Percentiles rank a stretch among this genome's conserved stretches.
phyloP scores from a whole-genome alignment of 2,888 invertebrate species.

The Hyalella azteca region DNA sequence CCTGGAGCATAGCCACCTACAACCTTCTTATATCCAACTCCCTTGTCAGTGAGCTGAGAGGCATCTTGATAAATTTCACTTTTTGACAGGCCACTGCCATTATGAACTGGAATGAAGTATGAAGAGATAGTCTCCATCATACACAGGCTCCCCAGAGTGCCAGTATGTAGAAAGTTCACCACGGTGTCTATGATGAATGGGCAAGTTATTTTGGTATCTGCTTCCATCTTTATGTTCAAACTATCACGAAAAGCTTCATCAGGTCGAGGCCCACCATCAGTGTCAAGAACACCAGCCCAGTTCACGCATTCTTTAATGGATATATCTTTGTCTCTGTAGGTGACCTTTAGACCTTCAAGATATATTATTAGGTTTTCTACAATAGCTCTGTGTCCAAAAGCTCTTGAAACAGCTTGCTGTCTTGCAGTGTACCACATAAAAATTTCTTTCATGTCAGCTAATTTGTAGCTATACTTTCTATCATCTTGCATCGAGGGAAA shows the following conservation, averaged over 20 bases:
- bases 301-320: background rate
- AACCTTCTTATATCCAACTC: constrained; percentile 16
- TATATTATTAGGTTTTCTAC: constrained; percentile 26
- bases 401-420: constrained; percentile 8
- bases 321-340: constrained; percentile 37
- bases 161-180: background rate
- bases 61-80: constrained; percentile 4
- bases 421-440: constrained; percentile 7
- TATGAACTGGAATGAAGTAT: constrained; percentile 20
- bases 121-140: constrained; percentile 29
- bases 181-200: background rate
- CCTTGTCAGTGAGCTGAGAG: background rate
- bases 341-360: constrained; percentile 11
- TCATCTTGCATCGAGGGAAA: constrained; percentile 8
- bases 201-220: background rate
- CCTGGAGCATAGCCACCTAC: constrained; percentile 23
- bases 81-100: constrained; percentile 10
- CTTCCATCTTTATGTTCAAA: background rate
- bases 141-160: constrained; percentile 12
- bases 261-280: background rate
- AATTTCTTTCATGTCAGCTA: constrained; percentile 11
- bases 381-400: constrained; percentile 9
- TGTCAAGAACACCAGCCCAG: background rate
- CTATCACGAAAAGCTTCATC: constrained; percentile 22
- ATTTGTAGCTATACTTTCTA: constrained; percentile 3